Conservation (phyloP, 2,113 vertebrate genomes). For the Pseudopipra pipra region DNA sequence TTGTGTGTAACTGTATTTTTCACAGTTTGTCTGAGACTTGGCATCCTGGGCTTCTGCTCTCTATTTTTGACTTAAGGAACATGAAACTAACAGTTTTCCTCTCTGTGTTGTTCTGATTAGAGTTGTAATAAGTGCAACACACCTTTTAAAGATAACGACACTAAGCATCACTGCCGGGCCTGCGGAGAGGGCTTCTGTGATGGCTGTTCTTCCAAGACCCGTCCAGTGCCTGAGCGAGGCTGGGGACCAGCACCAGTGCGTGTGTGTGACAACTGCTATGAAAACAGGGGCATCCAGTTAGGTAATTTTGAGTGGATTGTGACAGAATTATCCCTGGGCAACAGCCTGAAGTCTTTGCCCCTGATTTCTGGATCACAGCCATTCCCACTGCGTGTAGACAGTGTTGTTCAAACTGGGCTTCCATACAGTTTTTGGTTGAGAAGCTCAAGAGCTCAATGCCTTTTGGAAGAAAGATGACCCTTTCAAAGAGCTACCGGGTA, state of each 20-base stretch:
- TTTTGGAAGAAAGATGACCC: neutral
- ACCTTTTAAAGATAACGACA: slow-evolving; percentile 90
- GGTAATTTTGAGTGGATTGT: slow-evolving; percentile 72
- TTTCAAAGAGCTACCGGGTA: neutral
- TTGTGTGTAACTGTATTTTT: neutral
- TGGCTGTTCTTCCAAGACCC: slow-evolving; percentile 89
- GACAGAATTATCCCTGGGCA: neutral
- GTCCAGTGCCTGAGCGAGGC: slow-evolving; percentile 93
- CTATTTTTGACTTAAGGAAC: neutral
- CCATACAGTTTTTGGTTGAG: neutral
- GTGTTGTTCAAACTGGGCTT: neutral
- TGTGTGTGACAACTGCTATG: slow-evolving; percentile 93
- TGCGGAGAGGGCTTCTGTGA: slow-evolving; percentile 98
- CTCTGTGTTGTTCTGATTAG: slow-evolving; percentile 72
- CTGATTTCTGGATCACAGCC: neutral
- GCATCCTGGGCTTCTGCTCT: neutral
- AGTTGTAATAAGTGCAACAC: slow-evolving; percentile 88
- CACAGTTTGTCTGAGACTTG: neutral
- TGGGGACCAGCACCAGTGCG: slow-evolving; percentile 93
- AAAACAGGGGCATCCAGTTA: slow-evolving; percentile 81
- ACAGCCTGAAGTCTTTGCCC: neutral
- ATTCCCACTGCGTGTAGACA: neutral
- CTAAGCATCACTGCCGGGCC: slow-evolving; percentile 96
- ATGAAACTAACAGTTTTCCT: neutral
- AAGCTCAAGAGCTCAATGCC: neutral